Conservation (phyloP, 53 echinoderm and acorn worm genomes). For the Stichopus horrens region DNA sequence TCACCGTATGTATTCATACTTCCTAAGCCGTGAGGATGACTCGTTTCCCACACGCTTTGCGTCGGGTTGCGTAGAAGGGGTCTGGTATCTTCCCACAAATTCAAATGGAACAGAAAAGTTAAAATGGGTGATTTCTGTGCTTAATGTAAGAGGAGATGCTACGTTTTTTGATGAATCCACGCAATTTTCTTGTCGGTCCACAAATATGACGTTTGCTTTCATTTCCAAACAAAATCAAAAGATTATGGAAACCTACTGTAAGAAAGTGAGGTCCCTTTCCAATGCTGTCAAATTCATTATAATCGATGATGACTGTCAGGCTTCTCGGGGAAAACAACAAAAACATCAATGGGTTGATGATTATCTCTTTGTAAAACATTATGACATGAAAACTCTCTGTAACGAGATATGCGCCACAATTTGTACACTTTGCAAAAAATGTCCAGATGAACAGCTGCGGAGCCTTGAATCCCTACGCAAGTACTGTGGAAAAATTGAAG, state of each 20-base stretch:
- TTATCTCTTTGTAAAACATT: neutral
- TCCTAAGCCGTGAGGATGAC: neutral
- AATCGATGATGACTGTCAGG: neutral
- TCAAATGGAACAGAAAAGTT: neutral
- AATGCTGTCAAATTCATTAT: neutral
- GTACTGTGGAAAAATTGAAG: neutral
- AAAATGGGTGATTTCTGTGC: neutral
- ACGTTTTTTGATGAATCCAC: neutral
- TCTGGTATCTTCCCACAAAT: neutral
- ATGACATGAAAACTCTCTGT: neutral
- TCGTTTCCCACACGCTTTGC: neutral
- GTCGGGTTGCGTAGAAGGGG: neutral
- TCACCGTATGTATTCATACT: neutral
- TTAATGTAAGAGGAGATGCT: no score
- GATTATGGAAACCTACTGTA: neutral
- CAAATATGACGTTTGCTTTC: neutral
- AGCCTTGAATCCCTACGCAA: neutral
- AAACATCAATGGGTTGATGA: neutral
- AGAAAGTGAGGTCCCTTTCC: neutral
- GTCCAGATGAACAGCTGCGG: neutral
- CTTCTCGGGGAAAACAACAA: neutral
- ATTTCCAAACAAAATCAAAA: constrained; percentile 8
- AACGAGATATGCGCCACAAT: neutral
- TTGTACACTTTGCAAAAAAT: neutral
- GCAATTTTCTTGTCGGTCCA: constrained; percentile 1